Base-by-base conservation (phyloP, 2,797 vertebrate genomes). In the Champsocephalus gunnari region DNA sequence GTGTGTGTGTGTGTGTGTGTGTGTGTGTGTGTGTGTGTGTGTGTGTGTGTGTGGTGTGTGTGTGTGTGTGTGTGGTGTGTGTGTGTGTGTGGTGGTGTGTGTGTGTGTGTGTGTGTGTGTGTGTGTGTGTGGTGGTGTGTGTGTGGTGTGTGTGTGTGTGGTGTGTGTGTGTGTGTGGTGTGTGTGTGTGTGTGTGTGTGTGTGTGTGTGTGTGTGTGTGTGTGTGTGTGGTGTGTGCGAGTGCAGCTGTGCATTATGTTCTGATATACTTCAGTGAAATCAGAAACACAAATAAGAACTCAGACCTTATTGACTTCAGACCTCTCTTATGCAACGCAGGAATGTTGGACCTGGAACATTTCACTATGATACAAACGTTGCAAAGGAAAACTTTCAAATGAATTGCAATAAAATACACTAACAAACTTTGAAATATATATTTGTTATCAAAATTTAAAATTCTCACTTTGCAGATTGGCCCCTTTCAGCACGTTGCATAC, bases 251-350 rank as follows among this genome's bases (percentile, higher is more conserved):
- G n/a, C n/a, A 84, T 47, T 50, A 66, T 92, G 80, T 89, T 76
- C 83, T 79, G 82, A 90, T 89, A 77, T 77, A 71, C 80, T 66
- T 84, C 75, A 88, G 61, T 87, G 73, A 89, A 58, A 88, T 84
- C 78, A 81, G 80, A 81, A 81, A 85, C 76, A 85, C 81, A 88
- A 90, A 88, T 88, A 87, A 77, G 74, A 75, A 57, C 63, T 87
- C 71, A 76, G 79, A 75, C 72, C 56, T 84, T 73, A 80, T 66
- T 86, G 81, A 87, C 86, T 90, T 88, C 62, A 73, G 64, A 81
- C 61, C 21, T 4, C 55, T 66, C 80, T 93, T 93, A 93, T 77
- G 81, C 80, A 93, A 91, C 87, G 5, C 71, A 86, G 82, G 82
- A 90, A 91, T 88, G 83, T 86, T 88, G 89, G 87, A 90, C 58